Base-by-base conservation (phyloP, 2,113 vertebrate genomes). In the Cebus imitator region DNA sequence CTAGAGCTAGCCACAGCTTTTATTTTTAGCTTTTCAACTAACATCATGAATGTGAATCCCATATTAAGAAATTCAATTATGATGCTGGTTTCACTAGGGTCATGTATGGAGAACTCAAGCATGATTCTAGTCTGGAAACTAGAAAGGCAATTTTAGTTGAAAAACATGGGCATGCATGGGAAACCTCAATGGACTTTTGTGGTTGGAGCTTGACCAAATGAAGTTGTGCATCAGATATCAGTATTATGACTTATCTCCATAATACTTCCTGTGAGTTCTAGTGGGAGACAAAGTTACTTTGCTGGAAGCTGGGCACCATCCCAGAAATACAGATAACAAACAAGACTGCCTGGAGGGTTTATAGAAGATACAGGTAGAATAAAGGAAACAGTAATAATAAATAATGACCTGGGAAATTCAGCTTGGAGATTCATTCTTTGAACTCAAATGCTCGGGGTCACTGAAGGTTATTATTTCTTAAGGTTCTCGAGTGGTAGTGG, bases 1-100 rank as follows among this genome's bases (percentile, higher is more conserved):
- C 57, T 82, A 91, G 64, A 98, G 78, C 61, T 97, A 96, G 96
- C 85, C 94, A 92, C 37, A 89, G 72, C 23, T 92, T 95, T 97
- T 96, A 96, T 96, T 92, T 96, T 97, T 95, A 96, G 81, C 90
- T 95, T 89, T 73, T 94, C 95, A 90, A 84, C 79, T 95, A 93
- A 91, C n/a, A 76, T 85, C n/a, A 23, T 81, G 66, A n/a, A 82
- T 95, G 43, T 91, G 73, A 96, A 95, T 90, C 81, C 20, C 75
- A 12, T 84, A 90, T 94, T 90, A 95, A 92, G 48, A 96, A 97
- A 90, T 82, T 83, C 64, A 90, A 2, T 95, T 92, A 92, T 72
- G 14, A 79, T 58, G 68, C 16, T 23, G 87, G 10, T 94, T 91
- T 83, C 66, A 79, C n/a, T 64, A 30, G 40, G 30, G 35, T 70